phyloP scores from a whole-genome alignment of 2,113 vertebrate genomes.

The Chaenocephalus aceratus region DNA sequence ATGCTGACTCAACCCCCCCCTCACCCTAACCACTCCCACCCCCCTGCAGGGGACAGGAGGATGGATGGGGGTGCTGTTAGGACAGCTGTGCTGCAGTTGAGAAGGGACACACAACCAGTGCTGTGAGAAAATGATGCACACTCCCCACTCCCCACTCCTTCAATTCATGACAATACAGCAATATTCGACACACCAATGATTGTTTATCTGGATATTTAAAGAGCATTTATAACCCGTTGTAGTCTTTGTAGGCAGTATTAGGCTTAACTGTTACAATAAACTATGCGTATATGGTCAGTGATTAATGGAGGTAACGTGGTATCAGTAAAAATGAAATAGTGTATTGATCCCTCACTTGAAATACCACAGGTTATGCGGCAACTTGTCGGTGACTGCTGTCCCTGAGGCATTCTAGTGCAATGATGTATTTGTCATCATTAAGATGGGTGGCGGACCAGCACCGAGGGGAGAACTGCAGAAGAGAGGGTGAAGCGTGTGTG shows the following conservation, averaged over 20 bases:
- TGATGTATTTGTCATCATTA: conserved; percentile 64
- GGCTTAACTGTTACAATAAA: not conserved
- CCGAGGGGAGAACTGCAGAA: conserved; percentile 26
- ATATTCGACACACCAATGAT: not conserved
- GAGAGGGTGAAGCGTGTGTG: conserved; percentile 6
- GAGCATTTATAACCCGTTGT: not conserved
- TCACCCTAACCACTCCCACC: not conserved
- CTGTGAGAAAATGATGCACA: conserved; percentile 52
- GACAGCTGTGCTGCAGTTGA: conserved; percentile 78
- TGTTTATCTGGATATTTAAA: not conserved
- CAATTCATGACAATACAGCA: conserved; percentile 9
- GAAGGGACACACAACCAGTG: conserved; percentile 50
- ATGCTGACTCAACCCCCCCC: conserved; percentile 29
- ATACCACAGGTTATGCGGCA: not conserved
- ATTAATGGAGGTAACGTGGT: not conserved
- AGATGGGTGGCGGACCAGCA: conserved; percentile 32
- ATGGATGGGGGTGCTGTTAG: conserved; percentile 64
- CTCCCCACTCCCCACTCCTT: conserved; percentile 15
- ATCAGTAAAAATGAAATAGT: conserved; percentile 28
- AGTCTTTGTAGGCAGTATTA: not conserved
- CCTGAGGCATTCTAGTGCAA: conserved; percentile 23
- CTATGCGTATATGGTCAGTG: not conserved
- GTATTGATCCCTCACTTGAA: conserved; percentile 37
- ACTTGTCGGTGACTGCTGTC: conserved; percentile 31
- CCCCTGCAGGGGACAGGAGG: conserved; percentile 40